Evolutionary conservation across 2,888 invertebrate genomes (phyloP), one percentile per base, ranked within the genome.

Genomic region (Synergus japonicus): DNA sequence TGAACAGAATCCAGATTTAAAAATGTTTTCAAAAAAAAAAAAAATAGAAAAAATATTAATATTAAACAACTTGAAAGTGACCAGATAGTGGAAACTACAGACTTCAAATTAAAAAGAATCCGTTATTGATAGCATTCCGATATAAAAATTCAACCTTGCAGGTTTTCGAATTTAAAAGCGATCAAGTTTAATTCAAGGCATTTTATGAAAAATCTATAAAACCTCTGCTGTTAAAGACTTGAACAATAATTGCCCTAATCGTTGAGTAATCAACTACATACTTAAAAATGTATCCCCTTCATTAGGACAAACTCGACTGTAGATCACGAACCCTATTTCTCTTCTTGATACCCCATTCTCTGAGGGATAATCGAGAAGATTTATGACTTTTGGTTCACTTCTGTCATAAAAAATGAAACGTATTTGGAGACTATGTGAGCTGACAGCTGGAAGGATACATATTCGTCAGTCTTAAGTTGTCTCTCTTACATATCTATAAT

Each of bases 371-470:
- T 77, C 49, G 54, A 5, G 22, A 49, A 66, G 58, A 43, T 63
- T 65, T n/a, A 66, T 29, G 78, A 66, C 60, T 60, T 77, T 81
- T 41, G 29, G 65, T 49, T 41, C 46, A 43, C 66, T 78, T 76
- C 76, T 60, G 54, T 65, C 37, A 73, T 65, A 46, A 58, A 76
- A 63, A 65, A 69, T 15, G 46, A 78, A 37, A 18, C 22, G 44
- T 77, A 76, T 69, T 79, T 73, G 76, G 67, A 54, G 37, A 54
- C 54, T 4, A 41, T 43, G 77, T 79, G 82, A 81, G 76, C 78
- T 82, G 81, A 81, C 82, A 82, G 81, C 82, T 79, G 79, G 79
- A 63, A 58, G 76, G 76, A 67, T 66, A 76, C 73, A 79, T 76
- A 73, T 78, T 69, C 66, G 77, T 60, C 58, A 22, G 41, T 54